Evolutionary conservation across 1,140 invertebrate genomes (phyloP), one percentile per base, ranked within the genome.

Genomic region (Protaetia brevitarsis): DNA sequence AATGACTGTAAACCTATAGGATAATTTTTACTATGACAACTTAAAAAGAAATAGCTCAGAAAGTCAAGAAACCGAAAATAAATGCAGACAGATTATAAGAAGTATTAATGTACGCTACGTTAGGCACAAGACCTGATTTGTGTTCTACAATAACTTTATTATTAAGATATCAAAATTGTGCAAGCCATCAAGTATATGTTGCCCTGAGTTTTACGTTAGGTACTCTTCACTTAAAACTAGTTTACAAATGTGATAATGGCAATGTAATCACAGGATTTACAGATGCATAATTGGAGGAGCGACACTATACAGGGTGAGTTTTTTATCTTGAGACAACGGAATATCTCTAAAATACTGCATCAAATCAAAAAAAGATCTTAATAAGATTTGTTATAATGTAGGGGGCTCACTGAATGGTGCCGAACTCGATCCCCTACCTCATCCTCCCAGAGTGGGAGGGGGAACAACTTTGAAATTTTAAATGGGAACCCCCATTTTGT

Each of bases 221-320:
- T 19, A 76, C 73, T 3, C 41, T 71, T 28, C 31, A 73, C 41
- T 10, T 30, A 2, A 69, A 68, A n/a, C 65, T 67, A 51, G 59
- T 29, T 27, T 63, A 68, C 29, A 7, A 34, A 34, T 27, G 60
- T 29, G 19, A 21, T 13, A 19, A 28, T 58, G 11, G 64, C 66
- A 73, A 70, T 69, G 45, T 67, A 59, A 34, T 77, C 65, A 8
- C 30, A 11, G 76, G 70, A 3, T 77, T 71, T 72, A 72, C 71
- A 65, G 74, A 76, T 74, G 67, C 74, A 36, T n/a, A 67, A 77
- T 66, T 76, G 71, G 72, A 72, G 62, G 10, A 72, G 71, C 51
- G 70, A 71, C 5, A 34, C 31, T n/a, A n/a, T n/a, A n/a, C n/a
- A n/a, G n/a, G n/a, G n/a, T n/a, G n/a, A n/a, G n/a, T n/a, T n/a